Percentiles rank a stretch among this genome's conserved stretches.
phyloP scores from a whole-genome alignment of 2,797 vertebrate genomes.

The Oreochromis grahami region DNA sequence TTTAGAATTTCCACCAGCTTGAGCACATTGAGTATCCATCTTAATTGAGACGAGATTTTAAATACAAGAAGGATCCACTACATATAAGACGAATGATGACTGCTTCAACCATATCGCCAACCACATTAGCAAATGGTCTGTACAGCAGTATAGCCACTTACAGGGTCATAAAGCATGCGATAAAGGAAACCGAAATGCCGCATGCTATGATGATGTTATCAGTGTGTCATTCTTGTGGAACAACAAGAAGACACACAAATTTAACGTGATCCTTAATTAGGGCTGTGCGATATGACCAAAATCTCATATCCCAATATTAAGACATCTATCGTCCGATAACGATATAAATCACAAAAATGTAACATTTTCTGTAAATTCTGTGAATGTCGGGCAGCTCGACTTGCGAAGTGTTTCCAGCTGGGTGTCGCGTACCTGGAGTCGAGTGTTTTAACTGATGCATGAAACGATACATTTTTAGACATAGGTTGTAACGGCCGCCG shows the following conservation, averaged over 20 bases:
- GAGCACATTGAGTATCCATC: slow-evolving; percentile 85
- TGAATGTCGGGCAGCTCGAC: too few species aligned
- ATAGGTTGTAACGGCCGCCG: too few species aligned
- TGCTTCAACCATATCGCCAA: background rate
- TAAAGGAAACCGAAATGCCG: background rate
- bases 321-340: too few species aligned
- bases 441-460: too few species aligned
- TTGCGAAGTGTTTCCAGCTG: too few species aligned
- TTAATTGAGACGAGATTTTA: background rate
- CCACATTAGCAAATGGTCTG: background rate
- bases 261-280: background rate
- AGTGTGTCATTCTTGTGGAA: background rate
- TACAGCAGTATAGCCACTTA: background rate
- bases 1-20: background rate
- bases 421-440: too few species aligned
- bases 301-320: too few species aligned
- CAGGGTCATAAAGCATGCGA: background rate
- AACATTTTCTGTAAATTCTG: too few species aligned
- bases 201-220: background rate
- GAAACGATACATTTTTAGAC: too few species aligned
- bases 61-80: background rate
- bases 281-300: too few species aligned
- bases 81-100: background rate
- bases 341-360: too few species aligned
- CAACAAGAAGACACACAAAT: background rate